Evolutionary conservation across 2,888 invertebrate genomes (phyloP).

Genomic region (Leptopilina drosophilae): DNA sequence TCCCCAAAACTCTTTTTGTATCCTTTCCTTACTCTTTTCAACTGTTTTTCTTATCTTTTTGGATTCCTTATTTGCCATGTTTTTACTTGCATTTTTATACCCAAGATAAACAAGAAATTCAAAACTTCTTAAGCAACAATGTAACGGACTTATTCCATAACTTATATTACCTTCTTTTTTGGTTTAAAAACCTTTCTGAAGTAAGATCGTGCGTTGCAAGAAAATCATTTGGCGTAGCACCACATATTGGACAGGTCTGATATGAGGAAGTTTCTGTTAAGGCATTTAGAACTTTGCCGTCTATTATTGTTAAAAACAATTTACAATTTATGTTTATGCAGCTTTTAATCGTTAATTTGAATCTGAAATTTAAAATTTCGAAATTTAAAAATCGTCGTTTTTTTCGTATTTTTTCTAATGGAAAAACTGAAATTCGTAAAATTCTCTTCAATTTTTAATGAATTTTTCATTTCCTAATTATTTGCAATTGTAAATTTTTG

Average conservation of each 20-base stretch:
- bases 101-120: slow-evolving; percentile 46
- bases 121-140: slow-evolving; percentile 49
- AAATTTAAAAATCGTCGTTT: too few species aligned
- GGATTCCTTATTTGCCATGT: slow-evolving; percentile 44
- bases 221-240: slow-evolving; percentile 59
- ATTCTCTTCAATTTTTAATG: too few species aligned
- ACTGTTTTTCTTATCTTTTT: slow-evolving; percentile 44
- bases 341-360: too few species aligned
- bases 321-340: too few species aligned
- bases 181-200: slow-evolving; percentile 45
- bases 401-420: too few species aligned
- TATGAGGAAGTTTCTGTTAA: slow-evolving; percentile 66
- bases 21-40: slow-evolving; percentile 47
- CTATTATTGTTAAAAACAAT: too few species aligned
- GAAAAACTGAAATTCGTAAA: too few species aligned
- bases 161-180: neutral
- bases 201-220: slow-evolving; percentile 52
- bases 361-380: too few species aligned
- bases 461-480: too few species aligned
- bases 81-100: slow-evolving; percentile 45
- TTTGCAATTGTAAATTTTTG: too few species aligned
- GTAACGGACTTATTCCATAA: slow-evolving; percentile 55
- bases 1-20: slow-evolving; percentile 52
- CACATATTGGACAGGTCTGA: slow-evolving; percentile 69
- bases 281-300: too few species aligned